phyloP scores from a whole-genome alignment of 2,113 vertebrate species.

The Zeus faber region DNA sequence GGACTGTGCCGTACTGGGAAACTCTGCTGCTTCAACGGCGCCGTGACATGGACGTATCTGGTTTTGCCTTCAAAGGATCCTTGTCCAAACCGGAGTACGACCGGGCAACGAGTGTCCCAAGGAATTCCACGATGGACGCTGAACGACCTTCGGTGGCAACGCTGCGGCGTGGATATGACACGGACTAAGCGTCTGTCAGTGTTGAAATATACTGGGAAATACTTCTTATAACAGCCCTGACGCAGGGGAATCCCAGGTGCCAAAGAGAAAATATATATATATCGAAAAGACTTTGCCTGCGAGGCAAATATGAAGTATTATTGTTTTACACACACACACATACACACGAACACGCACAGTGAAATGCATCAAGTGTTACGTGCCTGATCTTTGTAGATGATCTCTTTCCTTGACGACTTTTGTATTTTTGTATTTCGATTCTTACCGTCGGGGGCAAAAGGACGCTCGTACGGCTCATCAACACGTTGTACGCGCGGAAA shows the following conservation, averaged over 20 bases:
- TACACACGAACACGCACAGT: background rate
- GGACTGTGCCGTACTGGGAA: too few relatives aligned
- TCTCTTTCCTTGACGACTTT: background rate
- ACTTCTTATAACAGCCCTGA: constrained; percentile 5
- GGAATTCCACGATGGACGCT: too few relatives aligned
- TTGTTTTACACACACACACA: constrained; percentile 19
- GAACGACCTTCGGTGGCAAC: too few relatives aligned
- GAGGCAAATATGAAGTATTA: constrained; percentile 61
- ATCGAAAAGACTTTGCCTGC: constrained; percentile 14
- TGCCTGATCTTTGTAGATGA: background rate
- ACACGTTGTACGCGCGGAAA: background rate
- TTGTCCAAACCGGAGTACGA: too few relatives aligned
- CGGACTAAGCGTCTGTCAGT: background rate
- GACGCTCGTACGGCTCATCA: background rate
- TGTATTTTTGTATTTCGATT: background rate
- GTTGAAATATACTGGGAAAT: background rate
- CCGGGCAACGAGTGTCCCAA: too few relatives aligned
- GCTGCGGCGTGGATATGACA: background rate
- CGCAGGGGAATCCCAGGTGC: constrained; percentile 23
- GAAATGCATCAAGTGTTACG: background rate
- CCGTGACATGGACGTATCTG: too few relatives aligned
- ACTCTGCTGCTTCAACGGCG: too few relatives aligned
- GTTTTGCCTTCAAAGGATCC: too few relatives aligned
- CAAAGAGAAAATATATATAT: constrained; percentile 22
- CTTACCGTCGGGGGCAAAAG: background rate